Evolutionary conservation across 2,888 invertebrate genomes (phyloP).

Genomic region (Callinectes sapidus): DNA sequence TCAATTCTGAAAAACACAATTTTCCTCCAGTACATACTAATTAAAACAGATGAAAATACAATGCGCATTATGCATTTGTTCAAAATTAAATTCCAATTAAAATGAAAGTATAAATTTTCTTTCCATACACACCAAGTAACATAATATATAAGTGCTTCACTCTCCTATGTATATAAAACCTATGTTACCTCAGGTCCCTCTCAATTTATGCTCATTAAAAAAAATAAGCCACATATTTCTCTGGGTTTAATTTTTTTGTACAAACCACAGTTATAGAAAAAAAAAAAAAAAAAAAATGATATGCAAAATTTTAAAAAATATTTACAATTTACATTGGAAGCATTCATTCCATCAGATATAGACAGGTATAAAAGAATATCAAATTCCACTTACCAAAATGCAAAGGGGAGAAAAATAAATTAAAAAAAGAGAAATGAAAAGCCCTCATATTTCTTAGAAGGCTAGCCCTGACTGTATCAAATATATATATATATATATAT

Average conservation of each 20-base stretch:
- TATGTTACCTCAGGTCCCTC: constrained; percentile 58
- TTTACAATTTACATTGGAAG: constrained; percentile 18
- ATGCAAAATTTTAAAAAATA: constrained; percentile 42
- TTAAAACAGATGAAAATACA: not conserved
- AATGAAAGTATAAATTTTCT: constrained; percentile 18
- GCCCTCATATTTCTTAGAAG: constrained; percentile 1
- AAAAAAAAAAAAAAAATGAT: not conserved
- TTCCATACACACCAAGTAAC: not conserved
- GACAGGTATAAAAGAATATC: not conserved
- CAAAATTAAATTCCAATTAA: not conserved
- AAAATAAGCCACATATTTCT: constrained; percentile 35
- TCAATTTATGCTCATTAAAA: constrained; percentile 48
- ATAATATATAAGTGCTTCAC: constrained; percentile 50
- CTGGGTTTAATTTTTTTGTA: constrained; percentile 41
- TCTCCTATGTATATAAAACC: constrained; percentile 28
- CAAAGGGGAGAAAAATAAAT: not conserved
- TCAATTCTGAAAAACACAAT: too few relatives aligned
- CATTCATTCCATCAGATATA: not conserved
- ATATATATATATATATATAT: not conserved
- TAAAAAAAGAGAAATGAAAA: not conserved
- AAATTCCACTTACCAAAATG: not conserved
- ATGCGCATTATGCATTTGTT: not conserved
- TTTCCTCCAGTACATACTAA: too few relatives aligned
- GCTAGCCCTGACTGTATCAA: not conserved
- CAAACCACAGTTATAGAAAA: constrained; percentile 22